Conservation (phyloP, 2,113 vertebrate genomes). For the Trichomycterus rosablanca region DNA sequence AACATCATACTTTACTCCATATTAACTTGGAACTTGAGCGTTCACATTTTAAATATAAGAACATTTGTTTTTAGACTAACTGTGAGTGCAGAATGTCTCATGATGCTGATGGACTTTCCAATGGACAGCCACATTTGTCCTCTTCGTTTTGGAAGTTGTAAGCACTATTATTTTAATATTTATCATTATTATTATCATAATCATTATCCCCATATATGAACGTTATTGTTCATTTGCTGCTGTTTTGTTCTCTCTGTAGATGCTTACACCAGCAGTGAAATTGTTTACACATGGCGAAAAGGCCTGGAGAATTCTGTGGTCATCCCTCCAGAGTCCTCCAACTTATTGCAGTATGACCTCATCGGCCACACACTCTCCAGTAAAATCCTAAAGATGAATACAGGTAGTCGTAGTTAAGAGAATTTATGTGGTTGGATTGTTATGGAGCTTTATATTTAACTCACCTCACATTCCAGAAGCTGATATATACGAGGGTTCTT, state of each 20-base stretch:
- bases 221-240: background rate
- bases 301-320: conserved; percentile 65
- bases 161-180: conserved; percentile 40
- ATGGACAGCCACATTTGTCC: conserved; percentile 76
- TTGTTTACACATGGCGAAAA: conserved; percentile 73
- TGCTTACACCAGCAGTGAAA: conserved; percentile 70
- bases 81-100: conserved; percentile 70
- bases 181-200: background rate
- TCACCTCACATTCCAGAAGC: too few species aligned
- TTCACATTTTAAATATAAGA: too few species aligned
- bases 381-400: conserved; percentile 64
- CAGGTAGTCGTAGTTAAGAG: conserved; percentile 63
- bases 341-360: conserved; percentile 73
- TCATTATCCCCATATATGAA: too few species aligned
- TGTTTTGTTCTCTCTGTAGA: conserved; percentile 49
- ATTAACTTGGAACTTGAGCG: too few species aligned
- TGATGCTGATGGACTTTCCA: conserved; percentile 71
- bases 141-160: conserved; percentile 75
- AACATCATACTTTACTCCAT: too few species aligned
- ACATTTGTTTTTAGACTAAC: conserved; percentile 59
- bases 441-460: background rate
- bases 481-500: too few species aligned
- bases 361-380: conserved; percentile 66
- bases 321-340: conserved; percentile 72
- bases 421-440: background rate